Conservation (phyloP, 2,888 invertebrate genomes). For the Azorinus chamasolen region DNA sequence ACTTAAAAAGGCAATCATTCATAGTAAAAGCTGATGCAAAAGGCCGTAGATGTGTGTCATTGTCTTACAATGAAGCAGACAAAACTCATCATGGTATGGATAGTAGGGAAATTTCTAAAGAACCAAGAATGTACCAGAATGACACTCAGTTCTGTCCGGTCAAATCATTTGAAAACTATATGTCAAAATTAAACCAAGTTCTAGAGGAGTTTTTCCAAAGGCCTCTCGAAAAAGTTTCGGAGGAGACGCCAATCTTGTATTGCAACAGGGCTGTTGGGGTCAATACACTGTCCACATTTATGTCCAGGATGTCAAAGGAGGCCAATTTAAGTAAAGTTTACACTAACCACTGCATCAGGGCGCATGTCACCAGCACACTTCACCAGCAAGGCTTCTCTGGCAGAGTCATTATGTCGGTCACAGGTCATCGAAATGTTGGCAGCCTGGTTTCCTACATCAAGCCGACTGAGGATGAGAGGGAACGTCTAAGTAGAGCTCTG, state of each 20-base stretch:
- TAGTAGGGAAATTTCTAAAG: conserved; percentile 9
- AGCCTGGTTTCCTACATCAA: too few relatives aligned
- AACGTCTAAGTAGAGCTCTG: too few relatives aligned
- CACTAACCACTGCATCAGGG: conserved; percentile 59
- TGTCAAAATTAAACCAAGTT: conserved; percentile 54
- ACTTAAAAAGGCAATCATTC: background rate
- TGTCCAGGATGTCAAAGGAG: conserved; percentile 54
- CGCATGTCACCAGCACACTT: conserved; percentile 41
- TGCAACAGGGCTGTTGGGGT: conserved; percentile 50
- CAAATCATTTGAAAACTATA: conserved; percentile 45
- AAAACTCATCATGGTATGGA: conserved; percentile 19
- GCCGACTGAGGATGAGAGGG: too few relatives aligned
- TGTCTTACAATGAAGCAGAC: conserved; percentile 4
- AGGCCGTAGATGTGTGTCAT: background rate
- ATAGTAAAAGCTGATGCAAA: conserved; percentile 1
- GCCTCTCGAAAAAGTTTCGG: conserved; percentile 29
- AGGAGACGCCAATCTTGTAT: conserved; percentile 35
- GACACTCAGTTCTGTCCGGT: conserved; percentile 53
- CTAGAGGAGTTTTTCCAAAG: conserved; percentile 56
- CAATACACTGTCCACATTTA: conserved; percentile 51
- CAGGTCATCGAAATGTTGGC: too few relatives aligned
- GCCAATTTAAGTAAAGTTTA: conserved; percentile 47
- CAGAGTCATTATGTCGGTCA: too few relatives aligned
- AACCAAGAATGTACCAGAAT: conserved; percentile 50
- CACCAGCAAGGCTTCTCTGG: too few relatives aligned